Conservation (phyloP, 2,113 vertebrate species). For the Anas platyrhynchos region DNA sequence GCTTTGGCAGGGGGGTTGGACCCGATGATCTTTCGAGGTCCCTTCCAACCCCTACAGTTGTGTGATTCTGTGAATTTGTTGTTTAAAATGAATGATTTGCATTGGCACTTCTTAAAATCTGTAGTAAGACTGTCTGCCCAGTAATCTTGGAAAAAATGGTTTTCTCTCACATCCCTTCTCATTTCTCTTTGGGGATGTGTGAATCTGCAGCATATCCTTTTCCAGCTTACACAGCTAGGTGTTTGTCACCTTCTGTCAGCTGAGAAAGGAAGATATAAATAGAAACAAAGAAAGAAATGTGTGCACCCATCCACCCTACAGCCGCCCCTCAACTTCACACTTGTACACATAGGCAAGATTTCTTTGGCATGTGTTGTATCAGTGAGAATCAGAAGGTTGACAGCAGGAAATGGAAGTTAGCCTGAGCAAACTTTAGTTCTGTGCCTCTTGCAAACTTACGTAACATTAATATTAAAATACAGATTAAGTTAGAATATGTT, state of each 20-base stretch:
- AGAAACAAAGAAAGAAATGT: not conserved
- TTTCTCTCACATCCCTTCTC: not conserved
- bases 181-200: not conserved
- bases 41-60: no score
- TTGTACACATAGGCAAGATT: not conserved
- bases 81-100: accelerated
- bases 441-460: not conserved
- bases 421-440: not conserved
- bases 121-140: not conserved
- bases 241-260: not conserved
- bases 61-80: not conserved
- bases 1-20: no score
- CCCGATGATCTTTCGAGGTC: no score
- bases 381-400: not conserved
- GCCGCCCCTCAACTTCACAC: not conserved
- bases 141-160: not conserved
- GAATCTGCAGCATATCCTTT: not conserved
- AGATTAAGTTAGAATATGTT: not conserved
- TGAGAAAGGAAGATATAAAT: not conserved
- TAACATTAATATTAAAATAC: not conserved
- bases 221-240: not conserved
- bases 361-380: not conserved
- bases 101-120: not conserved
- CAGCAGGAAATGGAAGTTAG: not conserved
- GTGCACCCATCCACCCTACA: not conserved